Evolutionary conservation across 2,113 vertebrate species (phyloP).

Genomic region (Calidris pugnax): DNA sequence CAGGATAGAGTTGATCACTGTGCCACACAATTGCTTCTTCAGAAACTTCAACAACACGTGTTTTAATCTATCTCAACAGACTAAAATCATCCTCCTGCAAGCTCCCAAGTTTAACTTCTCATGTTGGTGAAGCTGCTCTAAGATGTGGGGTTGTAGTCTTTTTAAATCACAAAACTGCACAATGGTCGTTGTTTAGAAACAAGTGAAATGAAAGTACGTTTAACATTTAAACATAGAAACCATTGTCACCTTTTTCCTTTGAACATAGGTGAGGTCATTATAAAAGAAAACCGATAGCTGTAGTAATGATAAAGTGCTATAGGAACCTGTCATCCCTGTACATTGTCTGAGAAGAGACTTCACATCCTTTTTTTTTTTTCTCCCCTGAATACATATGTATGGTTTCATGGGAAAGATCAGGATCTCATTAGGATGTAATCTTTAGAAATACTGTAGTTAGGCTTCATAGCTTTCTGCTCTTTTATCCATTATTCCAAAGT

Average conservation of each 20-base stretch:
- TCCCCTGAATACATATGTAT: neutral
- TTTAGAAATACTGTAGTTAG: neutral
- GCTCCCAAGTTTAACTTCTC: neutral
- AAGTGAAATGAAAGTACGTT: neutral
- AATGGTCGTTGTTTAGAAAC: neutral
- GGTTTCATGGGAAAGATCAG: conserved; percentile 21
- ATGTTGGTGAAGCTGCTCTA: neutral
- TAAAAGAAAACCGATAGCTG: neutral
- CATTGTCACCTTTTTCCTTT: conserved; percentile 27
- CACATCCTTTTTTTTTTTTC: neutral
- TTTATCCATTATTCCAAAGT: conserved; percentile 8
- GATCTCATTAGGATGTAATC: neutral
- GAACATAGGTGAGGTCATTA: neutral
- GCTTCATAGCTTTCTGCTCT: conserved; percentile 10
- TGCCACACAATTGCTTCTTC: neutral
- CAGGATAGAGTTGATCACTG: neutral
- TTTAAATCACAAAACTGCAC: neutral
- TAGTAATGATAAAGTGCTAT: neutral
- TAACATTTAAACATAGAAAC: neutral
- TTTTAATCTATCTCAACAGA: neutral
- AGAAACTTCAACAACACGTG: too few species aligned
- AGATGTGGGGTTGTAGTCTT: neutral
- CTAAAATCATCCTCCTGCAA: neutral
- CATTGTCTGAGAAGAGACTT: conserved; percentile 7
- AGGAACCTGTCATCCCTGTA: conserved; percentile 8